Evolutionary conservation across 2,797 vertebrate species (phyloP).

Genomic region (Oryzias sinensis): DNA sequence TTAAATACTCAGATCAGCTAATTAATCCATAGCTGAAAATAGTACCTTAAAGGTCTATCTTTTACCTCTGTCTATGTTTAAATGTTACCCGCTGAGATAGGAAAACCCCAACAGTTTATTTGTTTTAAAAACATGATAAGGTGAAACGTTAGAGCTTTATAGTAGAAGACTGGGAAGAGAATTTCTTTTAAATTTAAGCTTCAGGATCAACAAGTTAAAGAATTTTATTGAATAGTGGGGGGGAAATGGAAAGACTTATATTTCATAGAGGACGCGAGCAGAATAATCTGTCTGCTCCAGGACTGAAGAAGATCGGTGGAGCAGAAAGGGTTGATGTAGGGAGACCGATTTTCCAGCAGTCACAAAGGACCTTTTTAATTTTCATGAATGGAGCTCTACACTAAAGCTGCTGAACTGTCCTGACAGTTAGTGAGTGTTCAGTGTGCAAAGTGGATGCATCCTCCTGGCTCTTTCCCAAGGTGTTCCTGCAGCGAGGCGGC

Average conservation of each 20-base stretch:
- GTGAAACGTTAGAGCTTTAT: no score
- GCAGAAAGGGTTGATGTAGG: slow-evolving; percentile 33
- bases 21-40: neutral
- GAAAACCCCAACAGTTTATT: neutral
- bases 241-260: no score
- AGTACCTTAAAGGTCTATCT: neutral
- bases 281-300: slow-evolving; percentile 6
- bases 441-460: slow-evolving; percentile 28
- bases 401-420: slow-evolving; percentile 30
- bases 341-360: slow-evolving; percentile 34
- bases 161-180: no score
- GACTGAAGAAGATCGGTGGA: slow-evolving; percentile 30
- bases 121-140: neutral
- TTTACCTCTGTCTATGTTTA: neutral
- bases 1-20: neutral
- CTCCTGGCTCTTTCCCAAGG: slow-evolving; percentile 41
- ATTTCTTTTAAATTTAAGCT: no score
- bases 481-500: slow-evolving; percentile 21
- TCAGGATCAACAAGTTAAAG: no score
- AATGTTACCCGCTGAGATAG: slow-evolving; percentile 11
- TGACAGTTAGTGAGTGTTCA: slow-evolving; percentile 23
- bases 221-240: no score
- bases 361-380: slow-evolving; percentile 29
- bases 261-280: no score
- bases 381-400: slow-evolving; percentile 31